Evolutionary conservation across 2,113 vertebrate genomes (phyloP), one percentile per base, ranked within the genome.

Genomic region (Indicator maculatus): DNA sequence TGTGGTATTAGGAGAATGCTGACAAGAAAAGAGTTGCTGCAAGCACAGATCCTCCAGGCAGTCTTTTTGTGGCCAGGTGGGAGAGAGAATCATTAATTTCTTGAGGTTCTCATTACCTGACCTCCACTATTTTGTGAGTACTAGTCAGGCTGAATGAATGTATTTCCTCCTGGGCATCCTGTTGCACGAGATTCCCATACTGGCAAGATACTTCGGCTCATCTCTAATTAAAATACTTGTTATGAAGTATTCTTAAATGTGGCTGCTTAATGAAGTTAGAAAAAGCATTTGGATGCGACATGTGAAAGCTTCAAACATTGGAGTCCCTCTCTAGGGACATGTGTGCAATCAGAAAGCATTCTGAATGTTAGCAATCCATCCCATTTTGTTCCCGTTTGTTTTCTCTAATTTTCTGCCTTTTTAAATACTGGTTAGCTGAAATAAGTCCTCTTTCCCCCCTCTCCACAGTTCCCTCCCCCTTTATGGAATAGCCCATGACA

Each of bases 201-300:
- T 93, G 76, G 53, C n/a, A 71, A 89, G 80, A 69, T 65, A 47
- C 67, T 83, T 83, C 87, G 92, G 44, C 83, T 97, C 31, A 16
- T 90, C 84, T 96, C 96, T 95, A 98, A 97, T 98, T 98, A 97
- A 97, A 98, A 92, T 94, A 96, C 90, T 96, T 98, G 94, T 97
- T 98, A 95, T 77, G 94, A 97, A 97, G 65, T 89, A 88, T 97
- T 96, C 96, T 96, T 97, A 98, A 97, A 96, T 93, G 83, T 9
- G 65, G 72, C 58, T 93, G 96, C 93, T 98, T 98, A 98, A 98
- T 97, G 96, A 98, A 98, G 94, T 97, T 97, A 95, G 90, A 91
- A 85, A 96, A 96, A 95, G 83, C 96, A 97, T 98, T 97, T 97
- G 93, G 97, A 98, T 97, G 95, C 93, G 82, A 95, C 92, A 94